These are phyloP conservation scores for Protonemura montana DNA, from an alignment of 2,888 invertebrate species.

Conservation along the genomic window DNA sequence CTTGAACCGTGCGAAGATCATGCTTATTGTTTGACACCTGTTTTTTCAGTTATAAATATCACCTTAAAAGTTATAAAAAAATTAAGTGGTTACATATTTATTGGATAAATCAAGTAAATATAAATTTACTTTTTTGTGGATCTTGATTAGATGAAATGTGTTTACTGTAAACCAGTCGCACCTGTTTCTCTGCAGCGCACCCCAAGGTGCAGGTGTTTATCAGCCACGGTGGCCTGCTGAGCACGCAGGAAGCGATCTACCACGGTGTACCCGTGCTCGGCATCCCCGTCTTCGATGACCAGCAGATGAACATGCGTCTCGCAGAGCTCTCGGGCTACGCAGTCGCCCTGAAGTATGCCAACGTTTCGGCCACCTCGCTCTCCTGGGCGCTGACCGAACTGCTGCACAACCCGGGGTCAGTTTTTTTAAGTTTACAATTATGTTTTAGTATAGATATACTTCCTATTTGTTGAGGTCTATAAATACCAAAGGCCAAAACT, in stretches of 20 bases:
- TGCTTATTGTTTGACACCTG: too few relatives aligned
- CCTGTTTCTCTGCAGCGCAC: neutral
- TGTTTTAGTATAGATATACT: too few relatives aligned
- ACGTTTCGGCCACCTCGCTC: constrained; percentile 58
- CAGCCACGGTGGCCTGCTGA: constrained; percentile 66
- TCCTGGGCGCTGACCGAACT: constrained; percentile 59
- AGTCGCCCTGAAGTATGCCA: constrained; percentile 58
- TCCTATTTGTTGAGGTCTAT: too few relatives aligned
- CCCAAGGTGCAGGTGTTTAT: constrained; percentile 54
- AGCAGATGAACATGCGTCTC: constrained; percentile 63
- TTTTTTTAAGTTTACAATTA: constrained; percentile 62
- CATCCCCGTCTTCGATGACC: constrained; percentile 64
- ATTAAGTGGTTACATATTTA: too few relatives aligned
- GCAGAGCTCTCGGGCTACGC: constrained; percentile 56
- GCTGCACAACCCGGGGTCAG: constrained; percentile 62
- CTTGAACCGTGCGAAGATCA: too few relatives aligned
- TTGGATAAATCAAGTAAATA: too few relatives aligned
- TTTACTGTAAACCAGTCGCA: too few relatives aligned
- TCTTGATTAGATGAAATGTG: too few relatives aligned
- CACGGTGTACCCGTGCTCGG: constrained; percentile 62
- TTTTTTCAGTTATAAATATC: too few relatives aligned
- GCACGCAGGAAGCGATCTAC: constrained; percentile 64
- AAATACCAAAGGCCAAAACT: too few relatives aligned
- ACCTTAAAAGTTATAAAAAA: too few relatives aligned
- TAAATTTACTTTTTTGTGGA: too few relatives aligned